Evolutionary conservation across 1,140 invertebrate genomes (phyloP).

Genomic region (Bombus vancouverensis): DNA sequence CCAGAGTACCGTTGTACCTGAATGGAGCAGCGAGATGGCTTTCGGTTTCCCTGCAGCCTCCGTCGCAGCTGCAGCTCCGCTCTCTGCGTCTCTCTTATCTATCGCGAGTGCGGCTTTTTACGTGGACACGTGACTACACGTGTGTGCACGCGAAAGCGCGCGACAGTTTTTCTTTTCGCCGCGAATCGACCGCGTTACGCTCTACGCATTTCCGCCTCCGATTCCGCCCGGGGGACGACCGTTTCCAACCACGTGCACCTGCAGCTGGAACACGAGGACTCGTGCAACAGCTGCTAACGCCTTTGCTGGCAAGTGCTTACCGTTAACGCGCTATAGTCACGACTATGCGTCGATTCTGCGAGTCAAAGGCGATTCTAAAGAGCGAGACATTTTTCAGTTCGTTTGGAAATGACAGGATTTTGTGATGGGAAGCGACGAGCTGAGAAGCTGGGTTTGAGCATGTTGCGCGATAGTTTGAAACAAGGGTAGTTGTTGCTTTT

Average conservation of each 20-base stretch:
- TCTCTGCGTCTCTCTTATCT: background rate
- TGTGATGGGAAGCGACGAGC: background rate
- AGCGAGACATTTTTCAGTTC: background rate
- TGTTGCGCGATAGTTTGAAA: background rate
- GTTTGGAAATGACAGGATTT: background rate
- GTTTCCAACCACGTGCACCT: constrained; percentile 34
- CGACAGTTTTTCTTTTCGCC: constrained; percentile 36
- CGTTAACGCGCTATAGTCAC: background rate
- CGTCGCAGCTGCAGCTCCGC: constrained; percentile 54
- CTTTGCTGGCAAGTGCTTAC: background rate
- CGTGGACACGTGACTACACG: background rate
- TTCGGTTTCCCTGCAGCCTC: constrained; percentile 71
- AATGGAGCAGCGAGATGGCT: constrained; percentile 75
- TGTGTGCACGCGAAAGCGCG: constrained; percentile 42
- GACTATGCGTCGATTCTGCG: background rate
- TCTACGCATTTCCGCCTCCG: constrained; percentile 25
- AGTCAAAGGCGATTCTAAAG: background rate
- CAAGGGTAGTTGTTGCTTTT: too few species aligned
- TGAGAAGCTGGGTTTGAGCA: background rate
- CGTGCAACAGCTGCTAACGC: constrained; percentile 28
- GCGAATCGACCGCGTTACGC: too few species aligned
- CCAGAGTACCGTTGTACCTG: constrained; percentile 80
- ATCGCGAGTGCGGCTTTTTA: background rate
- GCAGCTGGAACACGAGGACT: background rate
- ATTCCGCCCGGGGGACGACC: constrained; percentile 8